Base-by-base conservation (phyloP, 2,888 invertebrate species). In the Cataglyphis altisquamis region DNA sequence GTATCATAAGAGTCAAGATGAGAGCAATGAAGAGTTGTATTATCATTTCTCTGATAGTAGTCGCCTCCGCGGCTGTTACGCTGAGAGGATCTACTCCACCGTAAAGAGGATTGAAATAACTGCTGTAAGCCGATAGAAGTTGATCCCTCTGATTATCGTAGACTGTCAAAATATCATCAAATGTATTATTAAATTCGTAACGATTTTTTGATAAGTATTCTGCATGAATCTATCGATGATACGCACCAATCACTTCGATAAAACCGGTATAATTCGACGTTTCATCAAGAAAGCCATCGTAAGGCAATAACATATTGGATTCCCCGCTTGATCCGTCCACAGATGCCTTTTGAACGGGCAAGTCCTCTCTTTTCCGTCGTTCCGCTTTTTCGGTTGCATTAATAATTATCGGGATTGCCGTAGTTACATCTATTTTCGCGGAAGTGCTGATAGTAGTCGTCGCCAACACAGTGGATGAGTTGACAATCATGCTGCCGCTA, bases 211-310 rank as follows among this genome's bases (percentile, higher is more conserved):
- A 68, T 70, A 29, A 10, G 3, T 52, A 41, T n/a, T 48, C 1
- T n/a, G 29, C 18, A 10, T 9, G 36, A 36, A 36, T 62, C 12
- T 9, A 45, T 36, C 10, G 41, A 62, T 9, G 41, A 25, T 82
- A 95, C 96, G 95, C 94, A 97, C 98, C 97, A 90, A 98, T 97
- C 15, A 98, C 96, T 95, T 98, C 98, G 52, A 98, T 96, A 93
- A 98, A 98, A 29, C 98, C 97, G 0, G 98, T 98, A 90, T 98
- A 98, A 93, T 98, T 98, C 15, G 97, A 97, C 74, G 96, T 96
- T 18, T 97, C 95, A 92, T 98, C 97, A 68, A 98, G 95, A 75
- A 95, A 96, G 0, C 98, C 98, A 94, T 98, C 98, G 84, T 95
- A 96, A 3, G 97, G 96, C 36, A 95, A 94, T 87, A 95, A 87